These are phyloP conservation scores for Bradynema listronoti DNA, from an alignment of 1,140 invertebrate genomes.

Conservation along the genomic window DNA sequence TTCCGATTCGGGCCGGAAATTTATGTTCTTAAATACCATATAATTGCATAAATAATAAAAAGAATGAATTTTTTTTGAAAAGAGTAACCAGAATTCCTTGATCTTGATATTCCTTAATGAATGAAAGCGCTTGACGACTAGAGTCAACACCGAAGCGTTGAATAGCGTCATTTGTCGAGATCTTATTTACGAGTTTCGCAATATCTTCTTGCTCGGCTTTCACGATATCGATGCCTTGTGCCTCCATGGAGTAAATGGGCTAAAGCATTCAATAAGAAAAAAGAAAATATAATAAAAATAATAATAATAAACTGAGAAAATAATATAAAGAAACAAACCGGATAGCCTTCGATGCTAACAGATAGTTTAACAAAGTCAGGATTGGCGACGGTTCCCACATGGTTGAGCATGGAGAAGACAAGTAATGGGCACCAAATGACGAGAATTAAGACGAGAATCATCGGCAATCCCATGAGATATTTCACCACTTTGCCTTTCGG, in stretches of 20 bases:
- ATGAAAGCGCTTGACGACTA: constrained; percentile 40
- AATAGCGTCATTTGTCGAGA: constrained; percentile 5
- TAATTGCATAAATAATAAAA: constrained; percentile 7
- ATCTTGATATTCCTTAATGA: constrained; percentile 47
- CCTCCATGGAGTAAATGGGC: constrained; percentile 52
- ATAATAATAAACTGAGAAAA: constrained; percentile 13
- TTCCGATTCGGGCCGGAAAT: constrained; percentile 54
- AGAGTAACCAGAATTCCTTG: constrained; percentile 14
- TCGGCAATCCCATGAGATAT: constrained; percentile 80
- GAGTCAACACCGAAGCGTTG: constrained; percentile 17
- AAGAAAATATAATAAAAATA: constrained; percentile 10
- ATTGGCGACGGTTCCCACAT: constrained; percentile 68
- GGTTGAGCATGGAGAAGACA: constrained; percentile 86
- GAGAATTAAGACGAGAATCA: constrained; percentile 72
- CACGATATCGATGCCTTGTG: constrained; percentile 46
- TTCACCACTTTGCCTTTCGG: constrained; percentile 71
- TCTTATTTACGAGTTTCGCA: constrained; percentile 3
- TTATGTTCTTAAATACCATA: constrained; percentile 38
- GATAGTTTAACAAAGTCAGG: constrained; percentile 35
- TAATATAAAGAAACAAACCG: constrained; percentile 33
- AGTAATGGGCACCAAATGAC: constrained; percentile 96
- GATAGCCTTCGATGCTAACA: constrained; percentile 51
- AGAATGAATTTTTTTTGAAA: too few species aligned
- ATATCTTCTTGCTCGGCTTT: background rate
- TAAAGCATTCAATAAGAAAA: constrained; percentile 19